phyloP scores from a whole-genome alignment of 2,113 vertebrate species.

The Erythrocercus mccallii region DNA sequence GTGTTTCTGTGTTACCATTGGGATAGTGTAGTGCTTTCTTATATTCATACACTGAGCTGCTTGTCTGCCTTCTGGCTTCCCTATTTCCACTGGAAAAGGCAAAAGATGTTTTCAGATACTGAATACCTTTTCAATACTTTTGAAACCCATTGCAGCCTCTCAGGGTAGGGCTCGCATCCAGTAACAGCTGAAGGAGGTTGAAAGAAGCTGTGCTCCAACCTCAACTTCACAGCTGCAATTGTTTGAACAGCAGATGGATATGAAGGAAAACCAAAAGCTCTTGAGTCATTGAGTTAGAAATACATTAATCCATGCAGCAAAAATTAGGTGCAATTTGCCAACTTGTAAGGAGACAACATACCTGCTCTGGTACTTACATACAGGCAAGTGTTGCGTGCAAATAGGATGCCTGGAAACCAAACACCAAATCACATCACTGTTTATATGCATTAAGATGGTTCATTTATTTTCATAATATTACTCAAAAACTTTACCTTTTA shows the following conservation, averaged over 20 bases:
- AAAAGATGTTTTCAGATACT: not conserved
- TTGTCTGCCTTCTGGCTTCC: not conserved
- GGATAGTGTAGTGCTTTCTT: not conserved
- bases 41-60: not conserved
- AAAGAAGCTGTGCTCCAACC: not conserved
- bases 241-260: not conserved
- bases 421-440: not conserved
- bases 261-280: not conserved
- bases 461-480: not conserved
- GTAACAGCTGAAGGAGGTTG: not conserved
- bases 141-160: not conserved
- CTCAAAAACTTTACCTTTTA: not conserved
- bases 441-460: not conserved
- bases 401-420: not conserved
- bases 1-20: not conserved
- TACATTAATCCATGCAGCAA: not conserved
- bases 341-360: not conserved
- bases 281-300: not conserved
- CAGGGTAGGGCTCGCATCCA: not conserved
- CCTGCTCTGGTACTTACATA: not conserved
- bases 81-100: not conserved
- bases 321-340: not conserved
- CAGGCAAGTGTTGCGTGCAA: not conserved
- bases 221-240: not conserved
- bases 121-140: not conserved